These are phyloP conservation scores for Tyrannus savana DNA, from an alignment of 2,113 vertebrate species.

Conservation along the genomic window DNA sequence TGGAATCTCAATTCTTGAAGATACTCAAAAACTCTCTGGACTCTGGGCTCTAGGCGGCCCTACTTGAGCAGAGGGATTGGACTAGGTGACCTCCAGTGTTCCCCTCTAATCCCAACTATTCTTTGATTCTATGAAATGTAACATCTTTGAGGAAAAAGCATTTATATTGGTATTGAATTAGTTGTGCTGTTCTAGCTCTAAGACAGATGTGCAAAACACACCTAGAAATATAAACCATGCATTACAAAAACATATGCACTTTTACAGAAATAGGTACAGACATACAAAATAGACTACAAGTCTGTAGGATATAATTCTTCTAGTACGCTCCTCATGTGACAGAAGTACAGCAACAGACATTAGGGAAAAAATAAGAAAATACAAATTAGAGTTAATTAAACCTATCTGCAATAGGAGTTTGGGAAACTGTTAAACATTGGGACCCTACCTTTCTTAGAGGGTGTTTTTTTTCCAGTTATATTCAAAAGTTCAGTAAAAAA, in stretches of 20 bases:
- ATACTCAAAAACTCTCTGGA: background rate
- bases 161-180: background rate
- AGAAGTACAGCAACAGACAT: background rate
- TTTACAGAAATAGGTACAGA: background rate
- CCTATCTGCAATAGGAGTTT: background rate
- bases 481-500: background rate
- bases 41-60: background rate
- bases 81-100: background rate
- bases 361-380: background rate
- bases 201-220: background rate
- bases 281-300: background rate
- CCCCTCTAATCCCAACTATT: background rate
- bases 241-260: background rate
- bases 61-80: background rate
- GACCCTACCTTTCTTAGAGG: background rate
- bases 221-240: background rate
- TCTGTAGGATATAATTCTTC: background rate
- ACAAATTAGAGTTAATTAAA: background rate
- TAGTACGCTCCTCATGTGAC: background rate
- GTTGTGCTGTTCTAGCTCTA: background rate
- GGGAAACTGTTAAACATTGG: background rate
- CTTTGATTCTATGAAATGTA: background rate
- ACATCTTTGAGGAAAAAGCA: background rate
- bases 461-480: background rate
- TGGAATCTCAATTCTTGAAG: background rate